phyloP scores from a whole-genome alignment of 2,797 vertebrate genomes.

The Pampus argenteus region DNA sequence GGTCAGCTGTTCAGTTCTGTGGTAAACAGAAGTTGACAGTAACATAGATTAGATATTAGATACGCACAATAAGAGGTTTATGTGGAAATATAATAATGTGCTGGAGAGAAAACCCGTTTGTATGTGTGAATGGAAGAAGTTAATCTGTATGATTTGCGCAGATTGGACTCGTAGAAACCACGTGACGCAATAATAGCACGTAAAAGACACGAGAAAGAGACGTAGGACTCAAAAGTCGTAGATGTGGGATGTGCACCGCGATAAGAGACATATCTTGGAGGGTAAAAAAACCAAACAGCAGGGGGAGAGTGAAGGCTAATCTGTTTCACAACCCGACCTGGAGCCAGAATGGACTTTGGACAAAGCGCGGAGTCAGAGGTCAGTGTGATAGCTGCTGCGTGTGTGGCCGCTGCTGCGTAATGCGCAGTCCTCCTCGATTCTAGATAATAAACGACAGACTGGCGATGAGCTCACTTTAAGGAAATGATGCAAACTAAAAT shows the following conservation, averaged over 20 bases:
- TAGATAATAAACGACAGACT: conserved; percentile 26
- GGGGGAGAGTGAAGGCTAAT: conserved; percentile 27
- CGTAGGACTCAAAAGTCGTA: background rate
- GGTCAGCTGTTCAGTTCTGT: background rate
- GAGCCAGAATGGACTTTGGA: conserved; percentile 70
- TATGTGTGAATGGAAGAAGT: background rate
- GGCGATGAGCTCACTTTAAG: background rate
- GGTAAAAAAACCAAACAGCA: background rate
- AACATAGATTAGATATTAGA: background rate
- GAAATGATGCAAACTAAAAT: conserved; percentile 4
- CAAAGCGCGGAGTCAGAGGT: conserved; percentile 73
- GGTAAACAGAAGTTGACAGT: background rate
- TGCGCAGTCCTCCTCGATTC: conserved; percentile 7
- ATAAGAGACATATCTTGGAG: conserved; percentile 2
- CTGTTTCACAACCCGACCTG: conserved; percentile 58
- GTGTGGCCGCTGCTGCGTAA: conserved; percentile 44
- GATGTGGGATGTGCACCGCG: background rate
- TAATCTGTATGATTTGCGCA: background rate
- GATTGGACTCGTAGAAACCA: background rate
- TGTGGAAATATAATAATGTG: background rate
- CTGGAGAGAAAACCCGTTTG: too few species aligned
- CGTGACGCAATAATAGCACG: background rate
- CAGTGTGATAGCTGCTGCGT: conserved; percentile 67
- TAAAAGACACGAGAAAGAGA: background rate
- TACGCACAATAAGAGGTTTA: background rate